Evolutionary conservation across 2,888 invertebrate species (phyloP).

Genomic region (Pseudococcus jackbeardsleyi): DNA sequence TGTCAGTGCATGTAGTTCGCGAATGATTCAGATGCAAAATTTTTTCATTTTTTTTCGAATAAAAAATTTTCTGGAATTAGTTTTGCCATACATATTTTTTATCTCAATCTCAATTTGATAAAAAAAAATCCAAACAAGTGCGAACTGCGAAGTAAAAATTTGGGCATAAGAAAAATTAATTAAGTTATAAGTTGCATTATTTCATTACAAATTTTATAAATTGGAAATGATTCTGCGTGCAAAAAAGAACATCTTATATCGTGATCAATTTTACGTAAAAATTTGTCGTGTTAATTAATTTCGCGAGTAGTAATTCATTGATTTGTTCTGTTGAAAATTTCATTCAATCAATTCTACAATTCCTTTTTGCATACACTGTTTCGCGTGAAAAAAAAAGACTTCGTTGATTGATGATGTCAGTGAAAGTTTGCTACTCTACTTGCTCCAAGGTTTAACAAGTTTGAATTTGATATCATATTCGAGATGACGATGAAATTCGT

Average conservation of each 20-base stretch:
- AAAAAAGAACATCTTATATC: neutral
- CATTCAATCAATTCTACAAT: neutral
- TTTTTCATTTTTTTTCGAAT: neutral
- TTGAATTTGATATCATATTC: constrained; percentile 57
- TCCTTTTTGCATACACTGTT: constrained; percentile 17
- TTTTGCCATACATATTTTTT: constrained; percentile 5
- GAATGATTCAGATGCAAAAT: constrained; percentile 16
- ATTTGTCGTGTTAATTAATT: neutral
- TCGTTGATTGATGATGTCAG: constrained; percentile 54
- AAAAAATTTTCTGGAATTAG: neutral
- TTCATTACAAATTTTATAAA: neutral
- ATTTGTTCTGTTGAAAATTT: neutral
- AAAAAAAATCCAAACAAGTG: neutral
- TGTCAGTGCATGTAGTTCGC: neutral
- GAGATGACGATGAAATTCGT: constrained; percentile 51
- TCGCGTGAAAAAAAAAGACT: constrained; percentile 1
- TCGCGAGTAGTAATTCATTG: neutral
- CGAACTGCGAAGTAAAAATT: neutral
- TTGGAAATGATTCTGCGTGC: neutral
- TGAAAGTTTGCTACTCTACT: constrained; percentile 59
- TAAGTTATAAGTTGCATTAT: neutral
- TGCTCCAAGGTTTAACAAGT: constrained; percentile 60
- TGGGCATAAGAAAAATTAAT: neutral
- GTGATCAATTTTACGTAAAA: neutral
- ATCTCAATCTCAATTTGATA: neutral